phyloP scores from a whole-genome alignment of 2,797 vertebrate species.

The Acanthiza pusilla region DNA sequence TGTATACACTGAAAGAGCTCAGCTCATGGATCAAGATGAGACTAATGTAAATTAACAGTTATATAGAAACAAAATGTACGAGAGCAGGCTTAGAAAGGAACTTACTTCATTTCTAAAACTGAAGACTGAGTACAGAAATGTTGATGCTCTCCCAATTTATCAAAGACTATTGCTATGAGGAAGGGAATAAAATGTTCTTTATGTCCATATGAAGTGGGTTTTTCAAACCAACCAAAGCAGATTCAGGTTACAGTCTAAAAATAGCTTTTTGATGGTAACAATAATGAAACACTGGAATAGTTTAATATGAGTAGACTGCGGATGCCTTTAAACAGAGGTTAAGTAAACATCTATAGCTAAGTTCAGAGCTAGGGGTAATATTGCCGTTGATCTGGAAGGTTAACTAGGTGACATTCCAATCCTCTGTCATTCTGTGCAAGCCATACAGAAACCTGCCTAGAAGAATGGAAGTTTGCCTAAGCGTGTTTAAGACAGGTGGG shows the following conservation, averaged over 20 bases:
- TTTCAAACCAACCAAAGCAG: not conserved
- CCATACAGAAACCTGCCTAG: not conserved
- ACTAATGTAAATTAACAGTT: not conserved
- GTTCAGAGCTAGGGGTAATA: not conserved
- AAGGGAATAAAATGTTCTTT: not conserved
- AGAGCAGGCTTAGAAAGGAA: fast-evolving
- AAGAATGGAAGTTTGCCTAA: not conserved
- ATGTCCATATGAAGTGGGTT: not conserved
- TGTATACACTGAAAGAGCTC: not conserved
- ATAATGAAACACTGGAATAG: not conserved
- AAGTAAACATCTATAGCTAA: not conserved
- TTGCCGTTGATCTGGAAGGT: not conserved
- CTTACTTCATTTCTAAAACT: not conserved
- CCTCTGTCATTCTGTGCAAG: not conserved
- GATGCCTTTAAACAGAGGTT: not conserved
- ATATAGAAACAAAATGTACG: not conserved
- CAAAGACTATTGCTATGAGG: not conserved
- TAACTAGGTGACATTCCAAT: not conserved
- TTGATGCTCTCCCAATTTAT: not conserved
- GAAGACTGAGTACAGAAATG: not conserved
- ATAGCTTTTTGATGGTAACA: not conserved
- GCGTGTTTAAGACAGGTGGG: not conserved
- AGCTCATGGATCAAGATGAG: not conserved
- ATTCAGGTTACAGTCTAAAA: not conserved
- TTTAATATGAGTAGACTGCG: not conserved